Conservation (phyloP, 2,888 invertebrate species). For the Phengaris alcon region DNA sequence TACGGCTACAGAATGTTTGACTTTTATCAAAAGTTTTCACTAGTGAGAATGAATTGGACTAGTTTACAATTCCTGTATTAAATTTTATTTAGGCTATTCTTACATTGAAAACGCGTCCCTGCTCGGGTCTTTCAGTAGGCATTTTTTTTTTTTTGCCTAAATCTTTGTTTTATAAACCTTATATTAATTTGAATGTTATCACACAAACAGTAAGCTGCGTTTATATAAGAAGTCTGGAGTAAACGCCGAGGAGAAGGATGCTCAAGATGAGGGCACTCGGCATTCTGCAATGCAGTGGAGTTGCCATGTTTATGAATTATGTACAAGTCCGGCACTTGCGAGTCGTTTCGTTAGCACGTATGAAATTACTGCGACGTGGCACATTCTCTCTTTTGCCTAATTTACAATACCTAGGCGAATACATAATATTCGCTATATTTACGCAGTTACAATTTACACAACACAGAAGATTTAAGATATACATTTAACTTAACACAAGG, state of each 20-base stretch:
- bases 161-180: neutral
- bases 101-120: neutral
- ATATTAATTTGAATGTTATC: neutral
- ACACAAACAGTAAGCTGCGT: conserved; percentile 11
- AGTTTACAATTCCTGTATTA: neutral
- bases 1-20: neutral
- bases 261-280: conserved; percentile 54
- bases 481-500: no score
- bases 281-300: conserved; percentile 45
- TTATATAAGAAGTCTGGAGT: conserved; percentile 30
- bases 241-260: conserved; percentile 45
- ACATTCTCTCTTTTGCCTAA: conserved; percentile 19
- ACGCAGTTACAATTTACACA: neutral
- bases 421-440: neutral
- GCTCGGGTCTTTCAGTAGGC: neutral
- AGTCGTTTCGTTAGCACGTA: conserved; percentile 28
- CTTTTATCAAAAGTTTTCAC: neutral
- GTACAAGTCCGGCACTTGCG: conserved; percentile 39
- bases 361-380: conserved; percentile 25
- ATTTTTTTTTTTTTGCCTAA: neutral
- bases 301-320: conserved; percentile 60
- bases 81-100: neutral
- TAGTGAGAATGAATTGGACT: neutral
- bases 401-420: conserved; percentile 10
- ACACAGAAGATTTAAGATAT: no score